Conservation (phyloP, 2,797 vertebrate species). For the Pantherophis vulpinus region DNA sequence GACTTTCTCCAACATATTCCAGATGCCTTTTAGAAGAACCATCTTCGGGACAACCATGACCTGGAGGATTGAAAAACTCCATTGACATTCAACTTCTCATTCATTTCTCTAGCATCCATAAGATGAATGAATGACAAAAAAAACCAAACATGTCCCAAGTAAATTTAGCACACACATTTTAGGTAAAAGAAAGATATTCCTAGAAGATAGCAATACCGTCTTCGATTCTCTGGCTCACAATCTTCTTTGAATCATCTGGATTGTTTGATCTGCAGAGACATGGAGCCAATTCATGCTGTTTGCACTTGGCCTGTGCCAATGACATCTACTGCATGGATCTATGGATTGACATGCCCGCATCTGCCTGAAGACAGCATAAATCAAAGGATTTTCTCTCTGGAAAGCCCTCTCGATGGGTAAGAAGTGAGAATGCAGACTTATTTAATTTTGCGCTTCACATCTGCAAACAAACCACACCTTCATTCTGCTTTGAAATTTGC, state of each 20-base stretch:
- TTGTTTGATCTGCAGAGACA: neutral
- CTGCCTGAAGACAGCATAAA: neutral
- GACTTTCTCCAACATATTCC: neutral
- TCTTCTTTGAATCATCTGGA: neutral
- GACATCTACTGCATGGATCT: neutral
- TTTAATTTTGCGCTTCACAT: neutral
- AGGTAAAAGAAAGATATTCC: slow-evolving; percentile 23
- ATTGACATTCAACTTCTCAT: neutral
- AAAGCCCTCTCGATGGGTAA: neutral
- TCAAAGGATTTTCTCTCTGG: neutral
- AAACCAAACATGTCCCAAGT: neutral
- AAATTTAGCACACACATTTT: neutral
- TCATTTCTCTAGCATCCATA: neutral
- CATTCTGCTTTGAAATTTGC: neutral
- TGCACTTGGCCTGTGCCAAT: neutral
- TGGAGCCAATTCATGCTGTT: neutral
- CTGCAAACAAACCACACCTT: neutral
- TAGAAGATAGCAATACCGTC: neutral
- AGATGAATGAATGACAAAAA: neutral
- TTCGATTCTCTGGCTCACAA: neutral
- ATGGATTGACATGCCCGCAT: neutral
- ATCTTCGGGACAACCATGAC: neutral
- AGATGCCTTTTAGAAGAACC: neutral
- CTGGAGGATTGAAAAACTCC: neutral
- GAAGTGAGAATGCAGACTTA: neutral